Percentiles rank a stretch among this genome's conserved stretches.
phyloP scores from a whole-genome alignment of 2,888 invertebrate species.

The Anaspis maculata region DNA sequence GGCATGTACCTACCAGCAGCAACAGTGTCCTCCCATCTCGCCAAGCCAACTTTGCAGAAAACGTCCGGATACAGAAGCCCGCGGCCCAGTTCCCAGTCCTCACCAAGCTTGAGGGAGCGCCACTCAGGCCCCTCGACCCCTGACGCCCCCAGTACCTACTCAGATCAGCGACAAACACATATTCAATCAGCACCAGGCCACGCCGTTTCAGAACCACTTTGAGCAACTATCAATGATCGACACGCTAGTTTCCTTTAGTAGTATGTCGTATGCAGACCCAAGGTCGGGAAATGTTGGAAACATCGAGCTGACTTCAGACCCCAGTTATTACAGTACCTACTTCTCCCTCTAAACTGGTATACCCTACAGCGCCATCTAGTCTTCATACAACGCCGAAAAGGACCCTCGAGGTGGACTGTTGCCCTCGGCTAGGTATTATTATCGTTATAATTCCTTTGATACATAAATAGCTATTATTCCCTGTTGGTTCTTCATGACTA shows the following conservation, averaged over 20 bases:
- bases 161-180: conserved; percentile 53
- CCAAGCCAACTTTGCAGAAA: conserved; percentile 48
- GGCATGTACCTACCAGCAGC: too few species aligned
- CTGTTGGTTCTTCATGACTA: too few species aligned
- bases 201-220: conserved; percentile 79
- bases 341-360: conserved; percentile 48
- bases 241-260: conserved; percentile 42
- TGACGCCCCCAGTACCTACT: conserved; percentile 45
- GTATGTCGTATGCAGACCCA: conserved; percentile 31
- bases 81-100: conserved; percentile 51
- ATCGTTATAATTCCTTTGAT: too few species aligned
- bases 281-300: conserved; percentile 26
- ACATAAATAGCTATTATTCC: too few species aligned
- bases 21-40: conserved; percentile 48
- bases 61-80: conserved; percentile 48
- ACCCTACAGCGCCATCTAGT: conserved; percentile 46
- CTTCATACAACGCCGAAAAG: conserved; percentile 53
- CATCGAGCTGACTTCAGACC: conserved; percentile 37
- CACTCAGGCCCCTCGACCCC: conserved; percentile 54
- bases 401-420: too few species aligned
- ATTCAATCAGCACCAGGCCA: conserved; percentile 56
- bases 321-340: conserved; percentile 54
- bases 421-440: too few species aligned
- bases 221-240: conserved; percentile 85
- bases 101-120: conserved; percentile 52